These are phyloP conservation scores for Marmota monax DNA, from an alignment of 2,113 vertebrate genomes.

Conservation along the genomic window DNA sequence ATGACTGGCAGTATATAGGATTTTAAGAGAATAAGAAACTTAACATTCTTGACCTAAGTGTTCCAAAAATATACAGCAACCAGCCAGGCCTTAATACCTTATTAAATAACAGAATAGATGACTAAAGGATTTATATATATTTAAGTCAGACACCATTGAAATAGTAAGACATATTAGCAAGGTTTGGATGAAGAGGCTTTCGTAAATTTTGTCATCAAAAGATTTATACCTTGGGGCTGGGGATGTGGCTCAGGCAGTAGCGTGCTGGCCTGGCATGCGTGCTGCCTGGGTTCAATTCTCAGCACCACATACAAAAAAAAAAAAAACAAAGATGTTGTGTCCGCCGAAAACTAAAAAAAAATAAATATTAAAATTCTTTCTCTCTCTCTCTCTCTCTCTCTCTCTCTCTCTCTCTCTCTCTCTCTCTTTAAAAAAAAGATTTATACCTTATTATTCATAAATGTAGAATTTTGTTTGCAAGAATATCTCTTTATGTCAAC, in stretches of 20 bases:
- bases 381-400: too few species aligned
- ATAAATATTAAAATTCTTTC: too few species aligned
- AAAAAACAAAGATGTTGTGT: too few species aligned
- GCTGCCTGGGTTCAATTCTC: too few species aligned
- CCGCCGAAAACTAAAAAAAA: too few species aligned
- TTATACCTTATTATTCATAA: background rate
- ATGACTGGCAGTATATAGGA: background rate
- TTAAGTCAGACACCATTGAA: background rate
- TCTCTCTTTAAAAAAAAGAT: background rate
- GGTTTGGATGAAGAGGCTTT: background rate
- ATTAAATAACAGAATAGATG: background rate
- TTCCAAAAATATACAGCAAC: constrained; percentile 5
- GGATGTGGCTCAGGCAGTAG: too few species aligned
- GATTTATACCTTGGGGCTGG: background rate
- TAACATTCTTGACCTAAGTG: background rate
- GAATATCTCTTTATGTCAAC: background rate
- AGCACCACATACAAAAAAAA: too few species aligned
- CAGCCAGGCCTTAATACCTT: background rate
- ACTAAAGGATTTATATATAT: background rate
- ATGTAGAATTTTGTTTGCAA: background rate
- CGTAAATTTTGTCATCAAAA: background rate
- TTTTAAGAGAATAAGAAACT: constrained; percentile 29
- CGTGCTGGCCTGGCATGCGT: too few species aligned
- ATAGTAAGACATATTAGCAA: background rate
- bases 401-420: too few species aligned